Evolutionary conservation across 1,140 invertebrate species (phyloP).

Genomic region (Diachasmimorpha longicaudata): DNA sequence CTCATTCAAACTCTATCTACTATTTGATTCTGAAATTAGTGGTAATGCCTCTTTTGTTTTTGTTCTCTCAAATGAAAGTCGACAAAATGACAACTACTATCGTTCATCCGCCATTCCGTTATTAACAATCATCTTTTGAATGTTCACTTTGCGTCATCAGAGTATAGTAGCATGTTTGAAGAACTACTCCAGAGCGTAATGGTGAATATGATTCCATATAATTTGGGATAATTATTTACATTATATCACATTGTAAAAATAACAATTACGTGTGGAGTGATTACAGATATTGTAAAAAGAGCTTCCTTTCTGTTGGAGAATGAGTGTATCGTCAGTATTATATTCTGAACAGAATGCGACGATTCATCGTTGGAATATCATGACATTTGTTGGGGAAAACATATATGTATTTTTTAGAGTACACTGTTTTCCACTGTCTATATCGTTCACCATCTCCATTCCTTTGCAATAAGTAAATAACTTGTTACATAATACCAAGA

Average conservation of each 20-base stretch:
- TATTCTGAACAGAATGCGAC: not conserved
- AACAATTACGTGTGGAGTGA: not conserved
- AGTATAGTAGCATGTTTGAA: not conserved
- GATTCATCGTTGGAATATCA: not conserved
- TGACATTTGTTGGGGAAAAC: not conserved
- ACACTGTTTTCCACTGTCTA: not conserved
- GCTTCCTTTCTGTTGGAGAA: not conserved
- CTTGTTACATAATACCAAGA: too few relatives aligned
- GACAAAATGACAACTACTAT: not conserved
- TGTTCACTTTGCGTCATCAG: not conserved
- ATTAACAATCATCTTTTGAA: not conserved
- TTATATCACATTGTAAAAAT: not conserved
- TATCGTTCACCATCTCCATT: too few relatives aligned
- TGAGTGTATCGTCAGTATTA: not conserved
- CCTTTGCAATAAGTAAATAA: too few relatives aligned
- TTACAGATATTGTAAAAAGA: not conserved
- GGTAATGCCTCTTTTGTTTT: not conserved
- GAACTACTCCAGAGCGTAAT: not conserved
- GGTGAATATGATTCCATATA: not conserved
- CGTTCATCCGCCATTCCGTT: not conserved
- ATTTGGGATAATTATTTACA: not conserved
- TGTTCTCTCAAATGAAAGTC: not conserved
- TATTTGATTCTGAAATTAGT: not conserved
- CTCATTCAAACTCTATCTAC: not conserved
- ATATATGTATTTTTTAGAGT: not conserved